These are phyloP conservation scores for Chrysolina americana DNA, from an alignment of 2,888 invertebrate species.

Conservation along the genomic window DNA sequence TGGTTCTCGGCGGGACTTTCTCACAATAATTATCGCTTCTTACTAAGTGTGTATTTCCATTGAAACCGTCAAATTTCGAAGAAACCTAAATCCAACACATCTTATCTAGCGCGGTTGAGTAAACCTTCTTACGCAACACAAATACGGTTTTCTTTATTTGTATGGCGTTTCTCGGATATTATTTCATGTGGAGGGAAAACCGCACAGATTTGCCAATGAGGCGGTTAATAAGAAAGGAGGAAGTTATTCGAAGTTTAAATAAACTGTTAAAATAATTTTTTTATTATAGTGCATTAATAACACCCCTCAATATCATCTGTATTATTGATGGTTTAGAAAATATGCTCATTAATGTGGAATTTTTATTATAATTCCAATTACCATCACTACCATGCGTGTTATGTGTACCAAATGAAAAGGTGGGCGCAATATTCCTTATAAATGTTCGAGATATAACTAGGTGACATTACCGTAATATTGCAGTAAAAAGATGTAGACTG, in stretches of 20 bases:
- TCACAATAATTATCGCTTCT: background rate
- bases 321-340: too few species aligned
- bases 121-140: background rate
- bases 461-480: too few species aligned
- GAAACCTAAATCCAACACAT: background rate
- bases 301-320: too few species aligned
- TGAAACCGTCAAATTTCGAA: background rate
- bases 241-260: background rate
- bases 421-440: too few species aligned
- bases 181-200: background rate
- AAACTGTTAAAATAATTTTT: too few species aligned
- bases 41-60: background rate
- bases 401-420: too few species aligned
- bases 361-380: too few species aligned
- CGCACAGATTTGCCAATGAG: background rate
- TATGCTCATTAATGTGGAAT: too few species aligned
- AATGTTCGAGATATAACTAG: too few species aligned
- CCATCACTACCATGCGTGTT: too few species aligned
- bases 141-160: background rate
- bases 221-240: background rate
- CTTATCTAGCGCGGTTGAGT: slow-evolving; percentile 1
- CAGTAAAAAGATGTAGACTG: too few species aligned
- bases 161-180: background rate
- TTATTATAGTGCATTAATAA: too few species aligned
- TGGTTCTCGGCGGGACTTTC: background rate